A percentile compares a stretch with the other conserved stretches of the same genome.
phyloP scores from a whole-genome alignment of 23 tunicate genomes.

The Diplosoma virens region DNA sequence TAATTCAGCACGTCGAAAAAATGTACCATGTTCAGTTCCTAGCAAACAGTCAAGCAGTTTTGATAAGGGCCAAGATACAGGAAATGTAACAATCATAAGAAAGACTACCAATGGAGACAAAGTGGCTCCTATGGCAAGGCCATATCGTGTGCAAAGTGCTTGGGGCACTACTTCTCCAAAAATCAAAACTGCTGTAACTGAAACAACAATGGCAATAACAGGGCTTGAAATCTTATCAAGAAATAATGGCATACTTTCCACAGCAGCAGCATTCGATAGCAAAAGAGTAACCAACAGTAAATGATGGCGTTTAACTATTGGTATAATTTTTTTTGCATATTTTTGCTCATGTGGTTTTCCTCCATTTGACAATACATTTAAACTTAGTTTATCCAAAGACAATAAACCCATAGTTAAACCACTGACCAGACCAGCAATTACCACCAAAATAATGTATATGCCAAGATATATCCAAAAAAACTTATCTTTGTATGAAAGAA shows the following conservation, averaged over 20 bases:
- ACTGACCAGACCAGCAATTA: constrained; percentile 87
- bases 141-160: constrained; percentile 90
- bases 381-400: constrained; percentile 80
- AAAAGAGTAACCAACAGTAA: constrained; percentile 74
- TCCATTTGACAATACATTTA: constrained; percentile 61
- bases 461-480: constrained; percentile 89
- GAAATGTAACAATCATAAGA: constrained; percentile 68
- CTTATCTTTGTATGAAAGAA: constrained; percentile 41
- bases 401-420: constrained; percentile 94
- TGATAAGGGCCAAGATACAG: constrained; percentile 87
- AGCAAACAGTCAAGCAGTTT: constrained; percentile 80
- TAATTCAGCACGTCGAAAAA: constrained; percentile 86
- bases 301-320: constrained; percentile 86
- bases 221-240: constrained; percentile 89
- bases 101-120: constrained; percentile 78
- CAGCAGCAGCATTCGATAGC: constrained; percentile 94
- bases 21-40: constrained; percentile 80
- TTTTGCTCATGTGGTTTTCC: constrained; percentile 84
- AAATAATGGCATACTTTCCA: constrained; percentile 95
- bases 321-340: constrained; percentile 78
- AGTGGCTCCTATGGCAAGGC: constrained; percentile 87
- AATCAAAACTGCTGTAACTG: constrained; percentile 89
- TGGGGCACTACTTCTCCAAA: constrained; percentile 98
- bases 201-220: constrained; percentile 83
- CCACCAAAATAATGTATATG: constrained; percentile 67